Conservation (phyloP, 2,113 vertebrate species). For the Pygoscelis antarcticus region DNA sequence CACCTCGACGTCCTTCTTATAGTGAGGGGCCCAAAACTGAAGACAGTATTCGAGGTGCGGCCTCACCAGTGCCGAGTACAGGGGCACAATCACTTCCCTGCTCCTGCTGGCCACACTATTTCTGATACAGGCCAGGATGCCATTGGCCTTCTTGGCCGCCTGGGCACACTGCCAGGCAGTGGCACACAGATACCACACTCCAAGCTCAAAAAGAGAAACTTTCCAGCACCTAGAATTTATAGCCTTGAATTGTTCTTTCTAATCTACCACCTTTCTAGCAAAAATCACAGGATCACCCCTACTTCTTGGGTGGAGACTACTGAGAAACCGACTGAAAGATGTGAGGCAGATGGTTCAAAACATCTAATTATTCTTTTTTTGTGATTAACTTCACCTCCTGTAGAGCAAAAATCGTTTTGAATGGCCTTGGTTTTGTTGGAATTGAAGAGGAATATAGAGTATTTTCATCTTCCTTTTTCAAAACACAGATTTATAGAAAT, state of each 20-base stretch:
- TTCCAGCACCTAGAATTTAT: neutral
- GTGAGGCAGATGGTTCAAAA: neutral
- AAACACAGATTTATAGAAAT: conserved; percentile 53
- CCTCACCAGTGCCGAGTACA: too few species aligned
- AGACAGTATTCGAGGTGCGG: too few species aligned
- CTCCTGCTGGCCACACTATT: too few species aligned
- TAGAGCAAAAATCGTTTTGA: neutral
- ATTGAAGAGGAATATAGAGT: neutral
- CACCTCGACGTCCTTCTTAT: too few species aligned
- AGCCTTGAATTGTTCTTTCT: neutral
- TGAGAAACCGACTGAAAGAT: neutral
- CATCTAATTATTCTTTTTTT: neutral
- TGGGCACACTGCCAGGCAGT: too few species aligned
- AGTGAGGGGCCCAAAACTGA: too few species aligned
- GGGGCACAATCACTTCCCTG: too few species aligned
- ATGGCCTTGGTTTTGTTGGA: conserved; percentile 49
- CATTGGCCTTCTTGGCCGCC: too few species aligned
- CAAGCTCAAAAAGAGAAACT: neutral
- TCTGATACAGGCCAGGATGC: too few species aligned
- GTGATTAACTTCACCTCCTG: neutral
- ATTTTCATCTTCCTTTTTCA: conserved; percentile 57
- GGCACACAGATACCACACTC: neutral
- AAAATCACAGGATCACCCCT: neutral
- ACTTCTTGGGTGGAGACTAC: neutral
- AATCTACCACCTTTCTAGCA: neutral